A percentile compares a stretch with the other conserved stretches of the same genome.
phyloP scores from a whole-genome alignment of 2,888 invertebrate genomes.

The Crocallis elinguaria region DNA sequence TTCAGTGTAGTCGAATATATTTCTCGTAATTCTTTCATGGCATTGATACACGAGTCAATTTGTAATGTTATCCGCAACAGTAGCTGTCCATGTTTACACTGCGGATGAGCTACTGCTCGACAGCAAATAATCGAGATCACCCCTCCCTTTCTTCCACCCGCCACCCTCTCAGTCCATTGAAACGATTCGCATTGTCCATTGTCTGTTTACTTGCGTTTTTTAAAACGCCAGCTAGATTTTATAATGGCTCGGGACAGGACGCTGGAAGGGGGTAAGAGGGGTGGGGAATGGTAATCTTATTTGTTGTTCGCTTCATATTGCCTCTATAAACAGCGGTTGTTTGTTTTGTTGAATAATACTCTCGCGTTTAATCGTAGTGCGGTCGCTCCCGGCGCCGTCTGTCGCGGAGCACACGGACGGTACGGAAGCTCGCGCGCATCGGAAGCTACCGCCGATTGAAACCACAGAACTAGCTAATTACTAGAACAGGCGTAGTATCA shows the following conservation, averaged over 20 bases:
- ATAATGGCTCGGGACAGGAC: slow-evolving; percentile 16
- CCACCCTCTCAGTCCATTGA: slow-evolving; percentile 2
- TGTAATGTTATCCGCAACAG: slow-evolving; percentile 24
- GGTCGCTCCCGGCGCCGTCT: slow-evolving; percentile 4
- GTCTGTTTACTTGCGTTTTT: slow-evolving; percentile 28
- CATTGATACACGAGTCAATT: slow-evolving; percentile 25
- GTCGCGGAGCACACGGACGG: not conserved
- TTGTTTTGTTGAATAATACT: slow-evolving; percentile 20
- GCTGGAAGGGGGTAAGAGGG: not conserved
- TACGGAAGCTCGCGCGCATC: not conserved
- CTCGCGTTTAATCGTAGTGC: slow-evolving; percentile 23
- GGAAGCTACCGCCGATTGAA: not conserved
- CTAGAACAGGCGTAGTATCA: no score
- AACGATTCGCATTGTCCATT: slow-evolving; percentile 29
- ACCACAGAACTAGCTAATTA: no score
- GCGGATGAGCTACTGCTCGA: slow-evolving; percentile 19
- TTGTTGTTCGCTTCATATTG: slow-evolving; percentile 30
- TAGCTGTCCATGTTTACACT: slow-evolving; percentile 22
- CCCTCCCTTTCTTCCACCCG: no score
- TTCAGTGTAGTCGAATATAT: not conserved
- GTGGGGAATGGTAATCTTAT: slow-evolving; percentile 31
- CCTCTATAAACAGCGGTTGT: slow-evolving; percentile 25
- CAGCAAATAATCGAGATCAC: slow-evolving; percentile 18
- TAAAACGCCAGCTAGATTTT: slow-evolving; percentile 27
- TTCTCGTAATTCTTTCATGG: slow-evolving; percentile 10